Evolutionary conservation across 2,797 vertebrate genomes (phyloP), one percentile per base, ranked within the genome.

Genomic region (Mycteria americana): DNA sequence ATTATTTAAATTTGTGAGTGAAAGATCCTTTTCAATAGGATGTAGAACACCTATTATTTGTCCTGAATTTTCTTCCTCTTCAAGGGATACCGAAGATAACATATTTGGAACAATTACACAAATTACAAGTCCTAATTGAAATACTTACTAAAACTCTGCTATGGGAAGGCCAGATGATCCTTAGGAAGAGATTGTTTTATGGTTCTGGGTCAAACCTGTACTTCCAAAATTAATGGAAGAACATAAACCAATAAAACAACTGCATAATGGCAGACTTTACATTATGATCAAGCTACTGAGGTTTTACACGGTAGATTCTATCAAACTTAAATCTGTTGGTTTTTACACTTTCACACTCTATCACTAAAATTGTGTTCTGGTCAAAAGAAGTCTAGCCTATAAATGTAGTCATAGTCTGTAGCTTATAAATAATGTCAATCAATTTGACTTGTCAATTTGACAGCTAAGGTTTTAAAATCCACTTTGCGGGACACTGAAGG

Each of bases 291-390:
- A 72, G 39, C 53, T 70, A 53, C 69, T 59, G 70, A 85, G 48
- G 18, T 88, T 63, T 83, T 83, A 70, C 31, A 57, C 30, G 64
- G 72, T 30, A 85, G 51, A 82, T 70, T 80, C 10, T 30, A 85
- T 30, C 59, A 89, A 87, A 51, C 37, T 79, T 76, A 91, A 65
- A 94, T 79, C 54, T 94, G 70, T 35, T 81, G 45, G 4, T 53
- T 92, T 92, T 91, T 91, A 91, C 68, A 56, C 84, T 92, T 96
- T 80, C 60, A 76, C 81, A 81, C 74, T 94, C 83, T 56, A 73
- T 22, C 86, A 84, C 70, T 45, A 76, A 87, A 95, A 63, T 21
- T 2, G 5, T 56, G 45, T 62, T 92, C 79, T 53, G 68, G 77
- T 88, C 85, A 95, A 83, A 92, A 85, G 60, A 45, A 82, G 39